Evolutionary conservation across 64 coral and sea anemone species (phyloP).

Genomic region (Platygyra sinensis): DNA sequence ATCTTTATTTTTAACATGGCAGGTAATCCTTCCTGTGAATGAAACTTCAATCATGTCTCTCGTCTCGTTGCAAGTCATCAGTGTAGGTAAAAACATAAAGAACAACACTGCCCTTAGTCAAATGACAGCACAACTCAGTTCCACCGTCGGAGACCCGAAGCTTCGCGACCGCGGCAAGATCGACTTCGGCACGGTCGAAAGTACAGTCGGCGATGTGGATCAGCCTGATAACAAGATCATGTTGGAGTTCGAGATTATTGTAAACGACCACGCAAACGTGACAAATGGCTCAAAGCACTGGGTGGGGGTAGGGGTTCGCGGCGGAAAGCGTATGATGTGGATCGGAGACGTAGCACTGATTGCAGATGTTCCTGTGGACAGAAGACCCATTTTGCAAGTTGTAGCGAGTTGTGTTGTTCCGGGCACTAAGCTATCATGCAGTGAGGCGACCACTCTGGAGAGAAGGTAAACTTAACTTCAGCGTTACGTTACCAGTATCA

Average conservation of each 20-base stretch:
- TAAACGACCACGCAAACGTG: constrained; percentile 84
- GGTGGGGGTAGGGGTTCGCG: constrained; percentile 83
- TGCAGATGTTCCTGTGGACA: constrained; percentile 46
- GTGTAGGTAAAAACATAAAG: constrained; percentile 64
- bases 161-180: constrained; percentile 69
- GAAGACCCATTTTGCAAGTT: constrained; percentile 72
- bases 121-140: constrained; percentile 44
- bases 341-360: constrained; percentile 80
- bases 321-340: constrained; percentile 95
- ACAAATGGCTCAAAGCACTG: constrained; percentile 86
- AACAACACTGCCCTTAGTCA: background rate
- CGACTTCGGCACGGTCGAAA: constrained; percentile 72
- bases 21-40: constrained; percentile 84
- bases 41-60: constrained; percentile 76
- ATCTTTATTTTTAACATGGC: background rate
- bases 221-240: constrained; percentile 61
- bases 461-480: constrained; percentile 41
- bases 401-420: constrained; percentile 21
- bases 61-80: constrained; percentile 30
- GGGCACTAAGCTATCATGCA: constrained; percentile 15
- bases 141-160: constrained; percentile 65
- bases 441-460: constrained; percentile 40
- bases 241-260: constrained; percentile 73
- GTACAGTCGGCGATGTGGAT: background rate
- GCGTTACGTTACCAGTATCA: background rate